Evolutionary conservation across 2,113 vertebrate genomes (phyloP), one percentile per base, ranked within the genome.

Genomic region (Salvelinus namaycush): DNA sequence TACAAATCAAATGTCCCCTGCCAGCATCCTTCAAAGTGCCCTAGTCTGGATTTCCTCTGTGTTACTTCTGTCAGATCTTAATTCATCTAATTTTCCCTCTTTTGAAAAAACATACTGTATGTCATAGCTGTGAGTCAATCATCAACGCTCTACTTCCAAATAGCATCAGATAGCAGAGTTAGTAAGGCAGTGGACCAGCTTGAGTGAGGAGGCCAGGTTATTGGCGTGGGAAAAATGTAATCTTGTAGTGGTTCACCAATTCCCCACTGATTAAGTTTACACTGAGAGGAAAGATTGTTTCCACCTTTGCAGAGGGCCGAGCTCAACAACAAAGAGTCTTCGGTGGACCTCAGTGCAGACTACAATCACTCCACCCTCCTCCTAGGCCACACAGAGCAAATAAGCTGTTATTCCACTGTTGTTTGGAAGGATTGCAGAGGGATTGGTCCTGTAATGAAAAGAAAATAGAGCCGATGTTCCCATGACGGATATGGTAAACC

Each of bases 401-500:
- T 87, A 90, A 89, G 87, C 89, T 86, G 91, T 92, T 93, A 92
- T 91, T 93, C 86, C 90, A 90, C 85, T 80, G 85, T 84, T 93
- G 91, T 92, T 92, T 91, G 89, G 83, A 90, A 81, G 86, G 90
- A 90, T 91, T 87, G 89, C 77, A 75, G 76, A 85, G 86, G 90
- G 90, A 92, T 90, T 86, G 83, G 82, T 86, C 75, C 76, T 64
- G 78, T 93, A 93, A 93, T 93, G 91, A 94, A 93, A 93, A 93
- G 92, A 93, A 93, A 94, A 94, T 90, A 93, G 77, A 89, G 86
- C 82, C 77, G 82, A 92, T 85, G 87, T 93, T 93, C 92, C 91
- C 92, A 93, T 93, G 92, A 93, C 89, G 84, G 92, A 90, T 90
- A 88, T 87, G 88, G 80, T 87, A 87, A 91, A 91, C 87, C 62